Percentiles rank a stretch among this genome's conserved stretches.
These are phyloP conservation scores for Lacerta agilis DNA, from an alignment of 2,797 vertebrate genomes.

Conservation along the genomic window DNA sequence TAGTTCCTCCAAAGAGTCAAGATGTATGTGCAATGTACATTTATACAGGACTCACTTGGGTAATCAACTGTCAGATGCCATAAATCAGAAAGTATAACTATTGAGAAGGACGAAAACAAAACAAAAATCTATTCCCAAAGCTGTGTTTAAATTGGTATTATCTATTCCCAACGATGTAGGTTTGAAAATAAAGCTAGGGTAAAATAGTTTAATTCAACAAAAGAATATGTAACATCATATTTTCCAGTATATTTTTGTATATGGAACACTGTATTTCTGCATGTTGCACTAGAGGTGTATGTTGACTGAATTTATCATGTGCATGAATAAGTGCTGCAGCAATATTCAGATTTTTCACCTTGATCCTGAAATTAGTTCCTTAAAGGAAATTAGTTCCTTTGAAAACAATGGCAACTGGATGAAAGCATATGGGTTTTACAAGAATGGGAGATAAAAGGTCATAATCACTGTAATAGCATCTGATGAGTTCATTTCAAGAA, in stretches of 20 bases:
- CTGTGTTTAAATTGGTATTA: conserved; percentile 40
- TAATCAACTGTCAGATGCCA: conserved; percentile 70
- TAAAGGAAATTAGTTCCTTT: not conserved
- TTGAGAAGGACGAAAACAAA: conserved; percentile 22
- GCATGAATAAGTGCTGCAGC: conserved; percentile 17
- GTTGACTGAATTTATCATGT: not conserved
- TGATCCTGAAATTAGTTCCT: not conserved
- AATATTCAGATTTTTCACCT: conserved; percentile 14
- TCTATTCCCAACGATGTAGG: conserved; percentile 28
- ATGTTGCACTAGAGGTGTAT: not conserved
- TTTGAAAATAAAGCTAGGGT: not conserved
- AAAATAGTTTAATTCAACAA: not conserved
- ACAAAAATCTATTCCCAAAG: conserved; percentile 40
- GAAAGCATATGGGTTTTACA: not conserved
- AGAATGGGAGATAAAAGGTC: not conserved
- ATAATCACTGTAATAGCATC: not conserved
- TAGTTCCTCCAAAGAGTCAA: conserved; percentile 80
- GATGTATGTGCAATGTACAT: conserved; percentile 63
- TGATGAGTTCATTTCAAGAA: no score
- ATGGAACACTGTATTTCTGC: not conserved
- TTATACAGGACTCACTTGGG: conserved; percentile 63
- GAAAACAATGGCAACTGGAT: not conserved
- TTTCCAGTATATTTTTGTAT: not conserved
- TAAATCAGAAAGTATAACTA: conserved; percentile 73
- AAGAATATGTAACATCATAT: conserved; percentile 12